These are phyloP conservation scores for Zaprionus capensis DNA, from an alignment of 1,140 invertebrate genomes.

Conservation along the genomic window DNA sequence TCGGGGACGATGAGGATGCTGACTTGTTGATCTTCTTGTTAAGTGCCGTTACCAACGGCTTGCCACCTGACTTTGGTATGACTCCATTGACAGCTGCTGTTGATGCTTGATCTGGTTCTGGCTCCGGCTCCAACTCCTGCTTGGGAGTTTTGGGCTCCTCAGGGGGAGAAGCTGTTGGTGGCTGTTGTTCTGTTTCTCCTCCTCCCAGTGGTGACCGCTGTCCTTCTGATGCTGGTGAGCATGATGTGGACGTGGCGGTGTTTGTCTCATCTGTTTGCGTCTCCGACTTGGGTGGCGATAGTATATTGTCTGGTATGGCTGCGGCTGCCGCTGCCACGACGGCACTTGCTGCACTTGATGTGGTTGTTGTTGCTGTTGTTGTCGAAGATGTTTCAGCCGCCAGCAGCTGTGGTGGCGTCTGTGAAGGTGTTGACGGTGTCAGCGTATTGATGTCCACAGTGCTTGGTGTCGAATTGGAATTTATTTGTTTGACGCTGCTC, in stretches of 20 bases:
- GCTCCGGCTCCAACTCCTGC: slow-evolving; percentile 17
- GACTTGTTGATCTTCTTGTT: slow-evolving; percentile 74
- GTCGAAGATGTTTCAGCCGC: slow-evolving; percentile 41
- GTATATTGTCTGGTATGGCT: slow-evolving; percentile 72
- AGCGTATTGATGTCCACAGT: slow-evolving; percentile 67
- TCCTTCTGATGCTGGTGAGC: slow-evolving; percentile 75
- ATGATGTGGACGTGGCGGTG: slow-evolving; percentile 77
- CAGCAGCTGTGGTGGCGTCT: slow-evolving; percentile 69
- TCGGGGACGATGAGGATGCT: slow-evolving; percentile 55
- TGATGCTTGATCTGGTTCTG: neutral
- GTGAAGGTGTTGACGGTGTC: slow-evolving; percentile 73
- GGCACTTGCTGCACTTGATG: slow-evolving; percentile 4
- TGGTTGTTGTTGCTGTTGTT: slow-evolving; percentile 21
- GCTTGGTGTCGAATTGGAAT: neutral
- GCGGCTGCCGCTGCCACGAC: slow-evolving; percentile 28
- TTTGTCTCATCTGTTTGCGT: slow-evolving; percentile 81
- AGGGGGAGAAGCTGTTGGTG: neutral
- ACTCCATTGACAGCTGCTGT: slow-evolving; percentile 64
- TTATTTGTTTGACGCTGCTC: slow-evolving; percentile 9
- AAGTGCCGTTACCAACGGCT: slow-evolving; percentile 66
- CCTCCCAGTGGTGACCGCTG: slow-evolving; percentile 63
- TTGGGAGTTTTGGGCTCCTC: slow-evolving; percentile 27
- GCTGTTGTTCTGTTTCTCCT: slow-evolving; percentile 6
- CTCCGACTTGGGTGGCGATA: slow-evolving; percentile 81
- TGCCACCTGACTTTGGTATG: slow-evolving; percentile 82